Percentiles rank a stretch among this genome's conserved stretches.
These are phyloP conservation scores for Rhagonycha lutea DNA, from an alignment of 2,888 invertebrate genomes.

Conservation along the genomic window DNA sequence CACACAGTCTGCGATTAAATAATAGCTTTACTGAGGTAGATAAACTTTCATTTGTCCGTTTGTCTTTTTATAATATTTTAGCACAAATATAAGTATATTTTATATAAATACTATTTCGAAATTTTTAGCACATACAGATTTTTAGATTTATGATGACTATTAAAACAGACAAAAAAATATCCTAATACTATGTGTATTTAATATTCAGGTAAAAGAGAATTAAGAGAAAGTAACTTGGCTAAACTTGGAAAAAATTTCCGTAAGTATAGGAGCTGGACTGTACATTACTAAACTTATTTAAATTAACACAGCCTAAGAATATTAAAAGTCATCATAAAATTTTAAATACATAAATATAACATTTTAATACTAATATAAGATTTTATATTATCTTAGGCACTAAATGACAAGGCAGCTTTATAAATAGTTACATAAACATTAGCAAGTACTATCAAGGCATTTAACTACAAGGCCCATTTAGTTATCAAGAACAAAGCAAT, in stretches of 20 bases:
- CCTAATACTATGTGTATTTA: neutral
- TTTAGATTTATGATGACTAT: neutral
- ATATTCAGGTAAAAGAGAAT: neutral
- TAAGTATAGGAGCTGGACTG: neutral
- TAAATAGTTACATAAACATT: neutral
- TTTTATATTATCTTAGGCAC: neutral
- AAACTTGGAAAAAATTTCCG: neutral
- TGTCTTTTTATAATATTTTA: neutral
- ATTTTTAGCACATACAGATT: neutral
- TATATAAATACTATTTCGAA: neutral
- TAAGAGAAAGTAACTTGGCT: neutral
- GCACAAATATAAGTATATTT: neutral
- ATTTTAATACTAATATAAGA: neutral
- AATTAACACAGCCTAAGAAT: neutral
- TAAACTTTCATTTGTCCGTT: neutral
- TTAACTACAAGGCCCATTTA: neutral
- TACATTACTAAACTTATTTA: neutral
- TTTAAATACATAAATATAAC: neutral
- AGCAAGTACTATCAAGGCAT: neutral
- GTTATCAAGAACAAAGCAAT: neutral
- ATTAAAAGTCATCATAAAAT: neutral
- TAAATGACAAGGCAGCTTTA: neutral
- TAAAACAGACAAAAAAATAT: neutral
- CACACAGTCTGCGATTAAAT: neutral
- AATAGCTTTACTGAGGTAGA: neutral